Conservation (phyloP, 1,140 invertebrate genomes). For the Drosophila kurseongensis region DNA sequence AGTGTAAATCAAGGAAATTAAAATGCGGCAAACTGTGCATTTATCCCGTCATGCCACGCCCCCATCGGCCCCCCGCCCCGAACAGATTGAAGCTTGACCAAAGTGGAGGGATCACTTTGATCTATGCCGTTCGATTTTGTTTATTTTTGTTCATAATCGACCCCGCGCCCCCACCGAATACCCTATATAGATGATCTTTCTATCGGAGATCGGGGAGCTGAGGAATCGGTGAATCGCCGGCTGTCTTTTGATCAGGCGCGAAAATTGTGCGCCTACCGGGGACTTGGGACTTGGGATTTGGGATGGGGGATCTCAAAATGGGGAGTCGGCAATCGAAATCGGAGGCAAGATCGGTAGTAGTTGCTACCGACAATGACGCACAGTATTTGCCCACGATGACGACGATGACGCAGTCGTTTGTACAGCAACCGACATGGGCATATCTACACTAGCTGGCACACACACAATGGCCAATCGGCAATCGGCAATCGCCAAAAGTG, state of each 20-base stretch:
- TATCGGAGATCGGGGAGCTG: not conserved
- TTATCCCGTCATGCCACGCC: slow-evolving; percentile 71
- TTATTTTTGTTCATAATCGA: slow-evolving; percentile 82
- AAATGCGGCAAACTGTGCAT: slow-evolving; percentile 81
- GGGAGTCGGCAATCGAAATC: slow-evolving; percentile 39
- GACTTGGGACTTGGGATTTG: not conserved
- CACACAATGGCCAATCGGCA: slow-evolving; percentile 50
- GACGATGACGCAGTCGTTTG: slow-evolving; percentile 48
- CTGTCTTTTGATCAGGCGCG: slow-evolving; percentile 77
- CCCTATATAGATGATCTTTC: slow-evolving; percentile 27
- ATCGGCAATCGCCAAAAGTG: slow-evolving; percentile 21
- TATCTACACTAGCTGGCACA: slow-evolving; percentile 8
- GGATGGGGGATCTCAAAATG: not conserved
- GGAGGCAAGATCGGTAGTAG: slow-evolving; percentile 64
- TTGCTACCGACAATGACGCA: slow-evolving; percentile 76
- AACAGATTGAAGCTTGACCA: slow-evolving; percentile 54
- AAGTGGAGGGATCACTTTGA: slow-evolving; percentile 64
- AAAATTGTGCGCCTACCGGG: slow-evolving; percentile 70
- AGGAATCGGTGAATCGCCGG: slow-evolving; percentile 18
- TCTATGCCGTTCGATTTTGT: slow-evolving; percentile 77
- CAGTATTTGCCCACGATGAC: slow-evolving; percentile 37
- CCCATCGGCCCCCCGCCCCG: slow-evolving; percentile 14
- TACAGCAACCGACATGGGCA: slow-evolving; percentile 38
- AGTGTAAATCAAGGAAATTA: slow-evolving; percentile 55
- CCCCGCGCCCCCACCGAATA: slow-evolving; percentile 18